Evolutionary conservation across 2,888 invertebrate genomes (phyloP).

Genomic region (Ecdyonurus torrentis): DNA sequence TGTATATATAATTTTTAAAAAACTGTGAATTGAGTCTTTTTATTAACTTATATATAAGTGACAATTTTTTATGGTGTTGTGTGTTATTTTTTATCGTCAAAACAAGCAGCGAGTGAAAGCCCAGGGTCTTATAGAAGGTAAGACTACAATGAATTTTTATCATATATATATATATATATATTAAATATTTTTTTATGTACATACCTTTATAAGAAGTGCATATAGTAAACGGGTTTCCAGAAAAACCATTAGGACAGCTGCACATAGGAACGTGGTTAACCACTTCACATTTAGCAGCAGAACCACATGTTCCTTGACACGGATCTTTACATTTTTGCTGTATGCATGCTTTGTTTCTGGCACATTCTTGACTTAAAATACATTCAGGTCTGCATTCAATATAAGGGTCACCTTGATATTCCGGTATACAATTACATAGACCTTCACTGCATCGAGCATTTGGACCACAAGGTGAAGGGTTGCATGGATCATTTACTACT

Average conservation of each 20-base stretch:
- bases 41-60: no score
- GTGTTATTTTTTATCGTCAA: no score
- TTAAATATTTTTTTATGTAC: neutral
- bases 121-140: no score
- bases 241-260: slow-evolving; percentile 7
- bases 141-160: no score
- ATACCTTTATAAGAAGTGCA: slow-evolving; percentile 29
- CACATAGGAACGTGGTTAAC: slow-evolving; percentile 10
- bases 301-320: slow-evolving; percentile 9
- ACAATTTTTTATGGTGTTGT: no score
- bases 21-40: no score
- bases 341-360: slow-evolving; percentile 15
- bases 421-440: slow-evolving; percentile 49
- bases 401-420: slow-evolving; percentile 56
- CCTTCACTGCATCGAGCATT: slow-evolving; percentile 41
- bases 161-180: no score
- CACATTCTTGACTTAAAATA: slow-evolving; percentile 47
- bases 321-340: slow-evolving; percentile 9
- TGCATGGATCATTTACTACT: slow-evolving; percentile 27
- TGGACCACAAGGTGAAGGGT: slow-evolving; percentile 21
- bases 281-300: slow-evolving; percentile 8
- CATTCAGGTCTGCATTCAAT: slow-evolving; percentile 54
- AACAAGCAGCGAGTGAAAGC: no score
- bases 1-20: no score
- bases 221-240: slow-evolving; percentile 45